Evolutionary conservation across 2,797 vertebrate genomes (phyloP), one percentile per base, ranked within the genome.

Genomic region (Coendou prehensilis): DNA sequence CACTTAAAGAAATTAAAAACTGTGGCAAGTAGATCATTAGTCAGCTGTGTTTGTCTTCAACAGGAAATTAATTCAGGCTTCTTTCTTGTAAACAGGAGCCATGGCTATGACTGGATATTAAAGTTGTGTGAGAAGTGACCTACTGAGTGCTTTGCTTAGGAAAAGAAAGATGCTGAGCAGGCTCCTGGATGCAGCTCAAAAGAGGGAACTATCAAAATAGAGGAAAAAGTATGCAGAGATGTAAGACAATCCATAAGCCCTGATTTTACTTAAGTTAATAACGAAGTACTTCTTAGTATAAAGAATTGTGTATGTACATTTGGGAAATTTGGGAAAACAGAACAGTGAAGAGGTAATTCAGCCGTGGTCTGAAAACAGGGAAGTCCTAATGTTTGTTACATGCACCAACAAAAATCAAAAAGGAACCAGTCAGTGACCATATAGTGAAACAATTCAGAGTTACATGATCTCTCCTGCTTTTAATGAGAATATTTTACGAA

Each of bases 401-500:
- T 11, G 54, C 28, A 91, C 7, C 57, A 92, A 89, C 13, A 88
- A 75, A 45, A 92, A 82, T 83, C 6, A 80, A 76, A 64, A 91
- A 79, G 61, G n/a, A 89, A 88, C 37, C 50, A 73, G 9, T 28
- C 2, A n/a, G 67, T 64, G n/a, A 86, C 54, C 71, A 59, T 22
- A 52, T 76, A 52, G 41, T 84, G 56, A 45, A 83, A 59, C 59
- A 84, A 91, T 59, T 86, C 30, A 89, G 28, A 89, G 28, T 75
- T 76, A 83, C 67, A 23, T 76, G 23, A 17, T 64, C 82, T 93
- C 52, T 89, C 61, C 50, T 82, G 30, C 30, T 92, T 94, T 95
- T 57, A 95, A 50, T 92, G 28, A 76, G 15, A 92, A 47, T 26
- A 83, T 82, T 93, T 93, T 67, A 84, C 73, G 41, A 89, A 89